phyloP scores from a whole-genome alignment of 2,888 invertebrate genomes.

The Calephelis perditalis region DNA sequence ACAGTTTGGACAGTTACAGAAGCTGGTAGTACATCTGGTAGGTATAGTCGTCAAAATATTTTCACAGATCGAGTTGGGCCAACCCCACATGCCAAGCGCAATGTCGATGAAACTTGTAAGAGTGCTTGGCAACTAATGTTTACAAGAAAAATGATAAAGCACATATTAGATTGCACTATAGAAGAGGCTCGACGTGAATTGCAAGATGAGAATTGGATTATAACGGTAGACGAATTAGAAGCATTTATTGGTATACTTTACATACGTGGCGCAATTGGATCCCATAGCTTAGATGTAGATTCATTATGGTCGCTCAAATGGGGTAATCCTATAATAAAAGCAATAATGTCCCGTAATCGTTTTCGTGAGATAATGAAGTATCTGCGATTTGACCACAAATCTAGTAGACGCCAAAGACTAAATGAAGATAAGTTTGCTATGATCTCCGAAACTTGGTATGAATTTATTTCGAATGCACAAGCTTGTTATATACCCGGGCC shows the following conservation, averaged over 20 bases:
- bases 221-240: conserved; percentile 16
- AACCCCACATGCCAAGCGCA: conserved; percentile 18
- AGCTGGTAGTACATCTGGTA: conserved; percentile 13
- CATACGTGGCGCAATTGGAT: conserved; percentile 10
- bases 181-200: conserved; percentile 17
- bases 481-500: conserved; percentile 21
- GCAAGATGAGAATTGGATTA: conserved; percentile 11
- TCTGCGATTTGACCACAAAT: conserved; percentile 17
- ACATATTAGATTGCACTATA: conserved; percentile 16
- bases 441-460: conserved; percentile 21
- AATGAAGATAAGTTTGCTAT: conserved; percentile 17
- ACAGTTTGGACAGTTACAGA: conserved; percentile 14
- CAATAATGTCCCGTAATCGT: background rate
- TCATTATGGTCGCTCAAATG: conserved; percentile 18
- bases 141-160: conserved; percentile 15
- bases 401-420: conserved; percentile 15
- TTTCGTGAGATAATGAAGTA: conserved; percentile 18
- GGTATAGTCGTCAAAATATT: conserved; percentile 17
- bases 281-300: conserved; percentile 16
- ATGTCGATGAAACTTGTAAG: conserved; percentile 19
- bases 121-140: conserved; percentile 17
- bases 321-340: conserved; percentile 10
- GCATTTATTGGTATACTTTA: conserved; percentile 18
- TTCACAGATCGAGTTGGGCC: conserved; percentile 20
- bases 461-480: conserved; percentile 22